These are phyloP conservation scores for Calliopum simillimum DNA, from an alignment of 2,888 invertebrate genomes.

Conservation along the genomic window DNA sequence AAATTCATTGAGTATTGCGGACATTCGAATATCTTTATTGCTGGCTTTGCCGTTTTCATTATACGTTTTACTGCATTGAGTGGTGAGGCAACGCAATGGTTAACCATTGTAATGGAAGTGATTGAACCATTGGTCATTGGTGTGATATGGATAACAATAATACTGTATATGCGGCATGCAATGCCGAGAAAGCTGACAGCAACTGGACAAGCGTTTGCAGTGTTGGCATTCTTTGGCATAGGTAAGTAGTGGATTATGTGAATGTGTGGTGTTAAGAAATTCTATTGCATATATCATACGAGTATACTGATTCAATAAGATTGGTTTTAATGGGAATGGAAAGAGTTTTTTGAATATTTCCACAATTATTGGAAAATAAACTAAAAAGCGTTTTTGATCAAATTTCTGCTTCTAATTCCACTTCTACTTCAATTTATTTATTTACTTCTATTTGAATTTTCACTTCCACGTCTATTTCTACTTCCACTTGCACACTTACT, in stretches of 20 bases:
- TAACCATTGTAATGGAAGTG: slow-evolving; percentile 77
- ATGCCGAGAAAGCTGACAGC: slow-evolving; percentile 82
- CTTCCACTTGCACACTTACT: too few relatives aligned
- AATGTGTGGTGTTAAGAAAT: too few relatives aligned
- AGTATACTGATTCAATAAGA: too few relatives aligned
- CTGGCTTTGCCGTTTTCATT: slow-evolving; percentile 85
- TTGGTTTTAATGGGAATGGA: too few relatives aligned
- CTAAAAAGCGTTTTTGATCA: too few relatives aligned
- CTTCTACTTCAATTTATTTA: too few relatives aligned
- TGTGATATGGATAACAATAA: slow-evolving; percentile 83
- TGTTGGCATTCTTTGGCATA: slow-evolving; percentile 83
- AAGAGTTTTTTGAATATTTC: too few relatives aligned
- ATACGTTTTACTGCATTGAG: slow-evolving; percentile 77
- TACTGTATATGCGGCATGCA: slow-evolving; percentile 84
- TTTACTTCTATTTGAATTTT: too few relatives aligned
- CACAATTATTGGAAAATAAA: too few relatives aligned
- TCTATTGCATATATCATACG: too few relatives aligned
- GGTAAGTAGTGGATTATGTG: slow-evolving; percentile 65
- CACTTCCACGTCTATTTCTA: too few relatives aligned
- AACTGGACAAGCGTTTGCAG: slow-evolving; percentile 82
- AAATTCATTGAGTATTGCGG: slow-evolving; percentile 85
- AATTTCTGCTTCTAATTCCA: too few relatives aligned
- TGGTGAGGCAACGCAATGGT: slow-evolving; percentile 70
- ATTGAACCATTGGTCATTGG: slow-evolving; percentile 82
- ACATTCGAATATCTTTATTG: slow-evolving; percentile 83